These are phyloP conservation scores for Digitonthophagus gazella DNA, from an alignment of 2,888 invertebrate species.

Conservation along the genomic window DNA sequence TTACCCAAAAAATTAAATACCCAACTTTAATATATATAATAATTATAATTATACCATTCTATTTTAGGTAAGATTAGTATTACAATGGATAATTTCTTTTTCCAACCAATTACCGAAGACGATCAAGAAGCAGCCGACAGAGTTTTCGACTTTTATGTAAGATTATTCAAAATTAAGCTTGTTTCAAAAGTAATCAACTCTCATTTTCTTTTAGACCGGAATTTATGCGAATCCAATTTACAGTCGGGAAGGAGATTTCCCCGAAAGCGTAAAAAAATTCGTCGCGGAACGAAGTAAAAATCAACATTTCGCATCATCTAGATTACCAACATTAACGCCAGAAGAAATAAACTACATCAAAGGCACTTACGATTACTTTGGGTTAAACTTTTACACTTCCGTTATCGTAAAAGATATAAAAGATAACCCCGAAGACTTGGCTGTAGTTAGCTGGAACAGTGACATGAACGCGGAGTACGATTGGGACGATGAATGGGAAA, in stretches of 20 bases:
- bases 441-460: slow-evolving; percentile 8
- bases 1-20: too few species aligned
- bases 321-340: slow-evolving; percentile 58
- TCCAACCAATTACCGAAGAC: slow-evolving; percentile 51
- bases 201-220: slow-evolving; percentile 42
- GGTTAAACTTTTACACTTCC: slow-evolving; percentile 70
- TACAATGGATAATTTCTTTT: slow-evolving; percentile 52
- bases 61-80: slow-evolving; percentile 48
- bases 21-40: too few species aligned
- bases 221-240: slow-evolving; percentile 67
- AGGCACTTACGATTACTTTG: slow-evolving; percentile 66
- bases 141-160: slow-evolving; percentile 37
- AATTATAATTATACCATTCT: too few species aligned
- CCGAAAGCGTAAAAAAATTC: slow-evolving; percentile 58
- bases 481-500: slow-evolving; percentile 42
- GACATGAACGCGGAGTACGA: slow-evolving; percentile 13
- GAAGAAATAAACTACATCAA: slow-evolving; percentile 58
- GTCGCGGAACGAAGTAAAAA: slow-evolving; percentile 57
- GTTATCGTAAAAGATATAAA: not conserved
- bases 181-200: not conserved
- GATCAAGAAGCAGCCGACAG: slow-evolving; percentile 55
- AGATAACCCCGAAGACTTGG: not conserved
- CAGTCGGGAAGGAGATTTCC: slow-evolving; percentile 68
- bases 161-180: not conserved
- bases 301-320: slow-evolving; percentile 58